Evolutionary conservation across 2,888 invertebrate genomes (phyloP).

Genomic region (Tetheella fluctuosa): DNA sequence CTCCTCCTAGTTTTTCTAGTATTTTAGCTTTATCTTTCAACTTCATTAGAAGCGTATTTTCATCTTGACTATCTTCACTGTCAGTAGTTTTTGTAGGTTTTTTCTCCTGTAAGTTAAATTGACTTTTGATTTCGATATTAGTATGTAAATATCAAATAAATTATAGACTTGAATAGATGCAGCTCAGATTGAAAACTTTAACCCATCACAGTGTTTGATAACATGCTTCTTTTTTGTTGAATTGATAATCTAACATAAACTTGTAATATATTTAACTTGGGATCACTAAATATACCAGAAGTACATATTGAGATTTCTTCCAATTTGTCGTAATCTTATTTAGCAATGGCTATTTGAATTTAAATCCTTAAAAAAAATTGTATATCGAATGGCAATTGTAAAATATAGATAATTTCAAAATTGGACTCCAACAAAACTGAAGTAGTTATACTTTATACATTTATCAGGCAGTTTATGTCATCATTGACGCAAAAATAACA

Average conservation of each 20-base stretch:
- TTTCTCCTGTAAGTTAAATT: conserved; percentile 32
- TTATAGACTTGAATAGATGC: conserved; percentile 14
- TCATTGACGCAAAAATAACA: conserved; percentile 46
- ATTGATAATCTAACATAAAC: conserved; percentile 30
- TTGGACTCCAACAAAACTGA: conserved; percentile 39
- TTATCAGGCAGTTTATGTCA: conserved; percentile 60
- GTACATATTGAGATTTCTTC: conserved; percentile 14
- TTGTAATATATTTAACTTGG: conserved; percentile 34
- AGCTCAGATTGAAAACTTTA: conserved; percentile 83
- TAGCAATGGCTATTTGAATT: neutral
- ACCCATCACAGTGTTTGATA: conserved; percentile 69
- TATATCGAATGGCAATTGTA: neutral
- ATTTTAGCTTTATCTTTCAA: conserved; percentile 80
- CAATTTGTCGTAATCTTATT: neutral
- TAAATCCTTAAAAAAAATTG: conserved; percentile 20
- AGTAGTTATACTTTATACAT: conserved; percentile 50
- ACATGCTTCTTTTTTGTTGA: conserved; percentile 47
- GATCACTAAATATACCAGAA: conserved; percentile 42
- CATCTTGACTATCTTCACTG: conserved; percentile 69
- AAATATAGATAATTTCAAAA: neutral
- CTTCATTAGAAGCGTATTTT: conserved; percentile 59
- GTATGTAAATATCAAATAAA: neutral
- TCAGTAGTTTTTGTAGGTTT: conserved; percentile 44
- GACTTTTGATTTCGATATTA: neutral
- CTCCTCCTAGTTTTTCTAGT: conserved; percentile 81